Evolutionary conservation across 2,797 vertebrate genomes (phyloP).

Genomic region (Intellagama lesueurii): DNA sequence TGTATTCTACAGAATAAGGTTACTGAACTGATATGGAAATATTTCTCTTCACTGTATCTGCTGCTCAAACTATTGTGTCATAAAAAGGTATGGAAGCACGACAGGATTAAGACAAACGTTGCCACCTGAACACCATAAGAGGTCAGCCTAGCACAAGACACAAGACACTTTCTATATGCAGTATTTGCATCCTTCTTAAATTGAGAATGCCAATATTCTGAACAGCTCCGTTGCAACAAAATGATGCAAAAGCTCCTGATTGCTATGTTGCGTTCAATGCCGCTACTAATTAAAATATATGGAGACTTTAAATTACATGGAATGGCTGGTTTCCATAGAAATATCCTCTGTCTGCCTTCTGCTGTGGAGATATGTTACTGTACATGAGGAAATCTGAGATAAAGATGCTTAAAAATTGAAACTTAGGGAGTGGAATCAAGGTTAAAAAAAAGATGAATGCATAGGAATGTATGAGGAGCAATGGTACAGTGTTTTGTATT

Average conservation of each 20-base stretch:
- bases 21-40: conserved; percentile 29
- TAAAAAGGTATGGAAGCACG: not conserved
- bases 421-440: conserved; percentile 34
- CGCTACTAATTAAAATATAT: not conserved
- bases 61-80: not conserved
- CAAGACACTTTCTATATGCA: conserved; percentile 21
- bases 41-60: conserved; percentile 11
- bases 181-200: conserved; percentile 30
- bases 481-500: not conserved
- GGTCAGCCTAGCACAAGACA: conserved; percentile 19
- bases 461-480: not conserved
- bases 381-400: conserved; percentile 40
- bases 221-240: conserved; percentile 7
- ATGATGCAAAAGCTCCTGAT: not conserved
- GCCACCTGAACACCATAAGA: conserved; percentile 46
- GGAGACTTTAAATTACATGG: conserved; percentile 15
- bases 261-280: not conserved
- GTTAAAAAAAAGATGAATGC: conserved; percentile 33
- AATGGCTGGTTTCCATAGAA: conserved; percentile 23
- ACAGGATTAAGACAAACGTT: conserved; percentile 42
- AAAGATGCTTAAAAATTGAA: conserved; percentile 24
- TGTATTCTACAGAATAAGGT: not conserved
- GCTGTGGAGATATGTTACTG: not conserved
- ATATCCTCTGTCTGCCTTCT: not conserved
- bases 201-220: conserved; percentile 12